A percentile compares a stretch with the other conserved stretches of the same genome.
Evolutionary conservation across 2,113 vertebrate species (phyloP).

Genomic region (Thunnus maccoyii): DNA sequence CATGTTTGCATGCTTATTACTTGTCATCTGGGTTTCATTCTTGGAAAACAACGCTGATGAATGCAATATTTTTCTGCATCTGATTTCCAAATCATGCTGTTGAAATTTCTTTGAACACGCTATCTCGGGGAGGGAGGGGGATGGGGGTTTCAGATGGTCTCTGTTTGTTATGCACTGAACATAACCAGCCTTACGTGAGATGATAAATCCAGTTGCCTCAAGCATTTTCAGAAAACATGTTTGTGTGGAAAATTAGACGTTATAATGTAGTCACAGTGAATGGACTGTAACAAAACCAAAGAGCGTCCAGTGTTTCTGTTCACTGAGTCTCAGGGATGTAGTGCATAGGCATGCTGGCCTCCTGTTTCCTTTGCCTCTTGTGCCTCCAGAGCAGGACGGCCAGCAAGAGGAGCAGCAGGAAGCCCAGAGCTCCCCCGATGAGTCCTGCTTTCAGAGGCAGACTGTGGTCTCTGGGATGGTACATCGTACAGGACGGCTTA

Average conservation of each 20-base stretch:
- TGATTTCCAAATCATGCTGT: background rate
- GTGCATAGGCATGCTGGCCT: slow-evolving; percentile 52
- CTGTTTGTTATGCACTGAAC: background rate
- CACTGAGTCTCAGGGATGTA: slow-evolving; percentile 25
- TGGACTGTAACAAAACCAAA: slow-evolving; percentile 19
- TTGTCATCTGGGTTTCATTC: background rate
- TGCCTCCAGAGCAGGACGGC: slow-evolving; percentile 77
- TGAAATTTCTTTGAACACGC: background rate
- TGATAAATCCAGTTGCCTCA: slow-evolving; percentile 13
- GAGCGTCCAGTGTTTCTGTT: slow-evolving; percentile 13
- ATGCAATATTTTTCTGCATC: background rate
- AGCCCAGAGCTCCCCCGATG: slow-evolving; percentile 78
- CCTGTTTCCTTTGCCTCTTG: slow-evolving; percentile 62
- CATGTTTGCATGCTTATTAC: background rate
- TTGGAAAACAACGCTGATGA: background rate
- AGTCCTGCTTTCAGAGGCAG: slow-evolving; percentile 74
- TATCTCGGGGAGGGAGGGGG: no score
- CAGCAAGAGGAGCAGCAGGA: slow-evolving; percentile 74
- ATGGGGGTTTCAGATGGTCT: no score
- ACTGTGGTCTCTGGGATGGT: slow-evolving; percentile 33
- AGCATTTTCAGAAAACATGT: slow-evolving; percentile 13
- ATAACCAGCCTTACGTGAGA: background rate
- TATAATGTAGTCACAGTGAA: slow-evolving; percentile 13
- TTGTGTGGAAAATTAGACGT: slow-evolving; percentile 4
- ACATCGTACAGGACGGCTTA: slow-evolving; percentile 61